These are phyloP conservation scores for Agrilus mali DNA, from an alignment of 2,888 invertebrate species.

Conservation along the genomic window DNA sequence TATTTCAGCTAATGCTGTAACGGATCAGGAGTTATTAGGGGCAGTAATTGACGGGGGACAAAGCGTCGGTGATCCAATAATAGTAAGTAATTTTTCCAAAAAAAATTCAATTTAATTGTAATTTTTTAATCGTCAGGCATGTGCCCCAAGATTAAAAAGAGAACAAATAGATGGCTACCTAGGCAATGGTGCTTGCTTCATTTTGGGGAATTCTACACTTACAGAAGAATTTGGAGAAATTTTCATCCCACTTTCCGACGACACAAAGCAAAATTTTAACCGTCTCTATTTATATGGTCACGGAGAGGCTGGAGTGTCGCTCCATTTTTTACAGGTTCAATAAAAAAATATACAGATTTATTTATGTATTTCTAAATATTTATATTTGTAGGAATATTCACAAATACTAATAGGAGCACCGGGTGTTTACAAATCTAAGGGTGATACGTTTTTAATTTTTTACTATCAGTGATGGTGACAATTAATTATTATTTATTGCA, in stretches of 20 bases:
- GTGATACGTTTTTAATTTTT: conserved; percentile 19
- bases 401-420: conserved; percentile 43
- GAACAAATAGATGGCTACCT: conserved; percentile 3
- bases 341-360: too few species aligned
- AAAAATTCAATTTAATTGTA: not conserved
- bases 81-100: conserved; percentile 19
- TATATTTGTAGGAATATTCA: too few species aligned
- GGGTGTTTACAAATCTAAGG: conserved; percentile 42
- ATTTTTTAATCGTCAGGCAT: conserved; percentile 3
- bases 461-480: too few species aligned
- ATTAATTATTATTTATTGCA: conserved; percentile 4
- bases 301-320: conserved; percentile 36
- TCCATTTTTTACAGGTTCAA: conserved; percentile 18
- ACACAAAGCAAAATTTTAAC: conserved; percentile 4
- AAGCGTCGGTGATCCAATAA: conserved; percentile 29
- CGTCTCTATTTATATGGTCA: conserved; percentile 32
- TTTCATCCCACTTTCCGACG: conserved; percentile 25
- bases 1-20: conserved; percentile 25
- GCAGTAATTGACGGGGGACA: conserved; percentile 36
- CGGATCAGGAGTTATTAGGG: conserved; percentile 39
- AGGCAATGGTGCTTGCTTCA: conserved; percentile 33
- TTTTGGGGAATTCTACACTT: conserved; percentile 26
- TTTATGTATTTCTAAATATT: not conserved
- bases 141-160: conserved; percentile 9
- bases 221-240: conserved; percentile 23